Percentiles rank a stretch among this genome's conserved stretches.
phyloP scores from a whole-genome alignment of 2,113 vertebrate genomes.

The Nycticebus coucang region DNA sequence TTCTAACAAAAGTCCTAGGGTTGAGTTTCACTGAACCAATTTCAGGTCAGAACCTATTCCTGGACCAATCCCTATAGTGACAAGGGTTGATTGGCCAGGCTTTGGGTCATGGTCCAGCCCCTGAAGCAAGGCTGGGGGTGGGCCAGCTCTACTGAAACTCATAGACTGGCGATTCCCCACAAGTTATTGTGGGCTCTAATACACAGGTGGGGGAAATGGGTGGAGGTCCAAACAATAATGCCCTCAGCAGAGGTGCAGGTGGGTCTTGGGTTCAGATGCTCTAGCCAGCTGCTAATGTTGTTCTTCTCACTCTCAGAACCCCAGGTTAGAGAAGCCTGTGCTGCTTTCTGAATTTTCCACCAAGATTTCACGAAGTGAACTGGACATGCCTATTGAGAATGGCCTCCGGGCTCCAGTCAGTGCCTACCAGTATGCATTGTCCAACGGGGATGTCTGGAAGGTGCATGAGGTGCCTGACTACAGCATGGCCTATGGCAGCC shows the following conservation, averaged over 20 bases:
- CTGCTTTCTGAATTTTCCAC: constrained; percentile 86
- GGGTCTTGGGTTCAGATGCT: not conserved
- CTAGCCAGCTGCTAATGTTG: constrained; percentile 18
- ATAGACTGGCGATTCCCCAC: not conserved
- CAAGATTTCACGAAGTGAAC: constrained; percentile 85
- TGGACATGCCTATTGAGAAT: constrained; percentile 88
- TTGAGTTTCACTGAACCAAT: not conserved
- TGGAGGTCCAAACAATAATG: no score
- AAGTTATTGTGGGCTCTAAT: not conserved
- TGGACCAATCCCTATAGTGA: not conserved
- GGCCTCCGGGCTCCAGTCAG: constrained; percentile 85
- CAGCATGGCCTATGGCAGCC: constrained; percentile 79
- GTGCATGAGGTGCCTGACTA: constrained; percentile 81
- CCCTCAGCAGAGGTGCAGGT: not conserved
- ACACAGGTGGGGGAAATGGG: not conserved
- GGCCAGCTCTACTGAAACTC: not conserved
- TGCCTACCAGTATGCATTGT: constrained; percentile 84
- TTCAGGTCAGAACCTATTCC: not conserved
- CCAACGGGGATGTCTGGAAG: constrained; percentile 86
- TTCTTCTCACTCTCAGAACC: constrained; percentile 82
- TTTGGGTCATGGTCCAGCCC: not conserved
- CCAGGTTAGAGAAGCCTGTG: constrained; percentile 84
- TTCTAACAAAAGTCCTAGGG: not conserved
- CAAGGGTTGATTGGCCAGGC: not conserved
- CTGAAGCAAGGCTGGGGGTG: not conserved